Evolutionary conservation across 1,140 invertebrate genomes (phyloP).

Genomic region (Trinorchestia longiramus): DNA sequence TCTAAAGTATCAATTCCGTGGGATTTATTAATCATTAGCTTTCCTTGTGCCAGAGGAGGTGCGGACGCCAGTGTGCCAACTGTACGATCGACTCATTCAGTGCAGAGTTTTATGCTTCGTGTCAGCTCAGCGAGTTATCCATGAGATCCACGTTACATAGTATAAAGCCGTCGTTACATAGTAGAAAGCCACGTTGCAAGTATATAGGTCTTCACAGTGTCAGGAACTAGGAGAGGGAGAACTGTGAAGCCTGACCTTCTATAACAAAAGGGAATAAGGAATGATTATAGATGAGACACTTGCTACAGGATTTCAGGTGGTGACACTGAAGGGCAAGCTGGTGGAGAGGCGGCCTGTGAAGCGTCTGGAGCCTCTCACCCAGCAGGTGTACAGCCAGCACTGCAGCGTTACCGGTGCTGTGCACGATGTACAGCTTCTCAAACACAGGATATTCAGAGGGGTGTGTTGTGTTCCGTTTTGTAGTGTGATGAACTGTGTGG

Average conservation of each 20-base stretch:
- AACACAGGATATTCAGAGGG: conserved; percentile 83
- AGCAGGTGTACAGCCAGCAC: conserved; percentile 68
- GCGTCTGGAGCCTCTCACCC: conserved; percentile 64
- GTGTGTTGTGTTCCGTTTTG: conserved; percentile 73
- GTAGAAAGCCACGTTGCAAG: too few species aligned
- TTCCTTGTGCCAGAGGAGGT: too few species aligned
- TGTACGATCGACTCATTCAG: too few species aligned
- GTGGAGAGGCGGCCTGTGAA: conserved; percentile 55
- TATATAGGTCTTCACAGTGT: too few species aligned
- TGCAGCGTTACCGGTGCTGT: conserved; percentile 67
- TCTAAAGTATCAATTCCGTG: too few species aligned
- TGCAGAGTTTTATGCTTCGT: too few species aligned
- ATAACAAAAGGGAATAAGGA: background rate
- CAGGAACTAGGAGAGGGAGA: background rate
- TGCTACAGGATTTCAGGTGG: conserved; percentile 63
- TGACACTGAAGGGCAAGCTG: conserved; percentile 62
- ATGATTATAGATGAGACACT: background rate
- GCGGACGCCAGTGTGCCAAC: too few species aligned
- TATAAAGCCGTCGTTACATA: too few species aligned
- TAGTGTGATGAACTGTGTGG: background rate
- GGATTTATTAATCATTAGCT: too few species aligned
- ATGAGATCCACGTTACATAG: too few species aligned
- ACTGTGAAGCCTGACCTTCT: too few species aligned
- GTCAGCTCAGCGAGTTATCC: too few species aligned
- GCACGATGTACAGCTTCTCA: conserved; percentile 58